phyloP scores from a whole-genome alignment of 2,113 vertebrate species.

The Nematolebias whitei region DNA sequence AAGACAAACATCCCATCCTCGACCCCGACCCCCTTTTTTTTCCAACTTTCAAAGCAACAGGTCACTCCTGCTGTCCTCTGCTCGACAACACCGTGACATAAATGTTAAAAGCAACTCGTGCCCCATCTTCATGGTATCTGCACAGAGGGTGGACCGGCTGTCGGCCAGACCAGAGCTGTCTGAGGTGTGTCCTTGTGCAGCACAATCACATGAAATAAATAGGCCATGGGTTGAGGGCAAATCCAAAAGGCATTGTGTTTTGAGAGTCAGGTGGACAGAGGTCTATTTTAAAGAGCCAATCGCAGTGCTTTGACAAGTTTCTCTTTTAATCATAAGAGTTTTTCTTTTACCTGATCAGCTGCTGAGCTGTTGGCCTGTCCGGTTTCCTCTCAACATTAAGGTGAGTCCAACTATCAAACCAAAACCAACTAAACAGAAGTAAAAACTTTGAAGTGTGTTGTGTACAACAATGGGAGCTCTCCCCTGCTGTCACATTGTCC shows the following conservation, averaged over 20 bases:
- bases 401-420: conserved; percentile 59
- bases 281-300: conserved; percentile 78
- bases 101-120: conserved; percentile 20
- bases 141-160: conserved; percentile 49
- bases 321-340: conserved; percentile 60
- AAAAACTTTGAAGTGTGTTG: conserved; percentile 14
- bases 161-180: conserved; percentile 32
- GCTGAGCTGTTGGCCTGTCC: conserved; percentile 33
- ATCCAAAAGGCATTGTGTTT: conserved; percentile 51
- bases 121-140: conserved; percentile 31
- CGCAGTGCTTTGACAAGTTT: conserved; percentile 62
- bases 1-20: too few species aligned
- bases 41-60: conserved; percentile 1
- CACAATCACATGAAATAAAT: conserved; percentile 57
- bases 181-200: conserved; percentile 42
- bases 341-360: conserved; percentile 43
- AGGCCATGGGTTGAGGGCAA: conserved; percentile 66
- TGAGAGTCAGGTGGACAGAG: conserved; percentile 58
- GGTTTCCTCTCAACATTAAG: conserved; percentile 59
- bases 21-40: too few species aligned
- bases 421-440: conserved; percentile 7
- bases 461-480: neutral
- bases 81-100: conserved; percentile 7
- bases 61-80: conserved; percentile 6
- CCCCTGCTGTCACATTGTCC: neutral